Conservation (phyloP, 35 echinoderm and acorn worm species). For the Eucidaris tribuloides region DNA sequence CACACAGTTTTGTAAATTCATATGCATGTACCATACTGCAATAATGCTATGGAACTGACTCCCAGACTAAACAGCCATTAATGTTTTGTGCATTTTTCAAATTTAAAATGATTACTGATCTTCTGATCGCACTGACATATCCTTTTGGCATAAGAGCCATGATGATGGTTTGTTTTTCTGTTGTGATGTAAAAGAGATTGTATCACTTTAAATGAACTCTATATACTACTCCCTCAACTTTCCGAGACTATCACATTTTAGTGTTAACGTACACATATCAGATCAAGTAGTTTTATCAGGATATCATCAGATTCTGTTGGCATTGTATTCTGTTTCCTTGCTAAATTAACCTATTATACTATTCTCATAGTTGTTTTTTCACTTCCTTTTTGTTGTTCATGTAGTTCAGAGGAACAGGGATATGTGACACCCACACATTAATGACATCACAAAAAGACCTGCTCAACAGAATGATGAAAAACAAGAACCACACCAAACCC, state of each 20-base stretch:
- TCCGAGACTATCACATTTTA: background rate
- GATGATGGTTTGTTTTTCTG: no score
- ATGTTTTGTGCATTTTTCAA: no score
- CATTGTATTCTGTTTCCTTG: background rate
- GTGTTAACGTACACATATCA: background rate
- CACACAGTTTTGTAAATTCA: no score
- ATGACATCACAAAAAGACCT: constrained; percentile 22
- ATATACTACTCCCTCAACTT: no score
- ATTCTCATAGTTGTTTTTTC: background rate
- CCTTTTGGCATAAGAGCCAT: no score
- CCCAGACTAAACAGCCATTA: no score
- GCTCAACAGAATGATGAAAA: background rate
- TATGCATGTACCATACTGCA: no score
- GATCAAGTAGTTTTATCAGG: background rate
- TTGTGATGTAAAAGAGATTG: no score
- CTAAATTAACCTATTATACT: background rate
- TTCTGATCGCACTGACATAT: no score
- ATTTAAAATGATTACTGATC: no score
- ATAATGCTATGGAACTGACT: no score
- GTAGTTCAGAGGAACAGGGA: constrained; percentile 65
- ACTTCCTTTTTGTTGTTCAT: background rate
- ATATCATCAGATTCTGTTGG: background rate
- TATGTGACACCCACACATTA: constrained; percentile 40
- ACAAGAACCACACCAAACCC: background rate
- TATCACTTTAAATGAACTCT: no score